Evolutionary conservation across 2,888 invertebrate species (phyloP), one percentile per base, ranked within the genome.

Genomic region (Theodoxus fluviatilis): DNA sequence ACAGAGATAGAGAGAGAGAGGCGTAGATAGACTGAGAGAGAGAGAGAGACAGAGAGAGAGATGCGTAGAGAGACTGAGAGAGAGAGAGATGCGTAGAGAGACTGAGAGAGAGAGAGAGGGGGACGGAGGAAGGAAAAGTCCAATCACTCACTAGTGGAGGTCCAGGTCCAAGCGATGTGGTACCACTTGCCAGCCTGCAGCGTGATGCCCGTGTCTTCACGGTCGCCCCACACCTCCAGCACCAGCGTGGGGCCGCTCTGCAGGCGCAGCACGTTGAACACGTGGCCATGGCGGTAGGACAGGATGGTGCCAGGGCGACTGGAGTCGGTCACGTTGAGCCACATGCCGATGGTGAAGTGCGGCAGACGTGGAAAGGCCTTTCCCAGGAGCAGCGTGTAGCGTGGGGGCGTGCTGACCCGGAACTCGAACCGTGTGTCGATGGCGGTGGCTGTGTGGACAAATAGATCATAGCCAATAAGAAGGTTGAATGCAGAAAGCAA

Each of bases 161-260:
- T 73, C 84, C 85, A 85, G 3, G 83, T 82, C 81, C 84, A 82
- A 1, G 81, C 79, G 12, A 86, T 75, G 71, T 86, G 85, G 7
- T 75, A 78, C 84, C 85, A 85, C 35, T 72, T 71, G 37, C 79
- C 70, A 7, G 71, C 68, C n/a, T 74, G 70, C 55, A 85, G 75
- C 7, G 64, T 72, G 33, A 83, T 69, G 37, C 74, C 73, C 1
- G 83, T 83, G 18, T 70, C 65, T 4, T 80, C 72, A 2, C 70
- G 33, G 52, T 77, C 73, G 18, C 76, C 76, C 73, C 76, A 79
- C 18, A 86, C 74, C 38, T 77, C 72, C 66, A 84, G 78, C 12
- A 71, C 72, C 55, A 85, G 73, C 18, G 69, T 76, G 0, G 83
- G 82, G 9, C 83, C 82, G 68, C 80, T 81, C 59, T 73, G 69